phyloP scores from a whole-genome alignment of 2,797 vertebrate genomes.

The Periophthalmus magnuspinnatus region DNA sequence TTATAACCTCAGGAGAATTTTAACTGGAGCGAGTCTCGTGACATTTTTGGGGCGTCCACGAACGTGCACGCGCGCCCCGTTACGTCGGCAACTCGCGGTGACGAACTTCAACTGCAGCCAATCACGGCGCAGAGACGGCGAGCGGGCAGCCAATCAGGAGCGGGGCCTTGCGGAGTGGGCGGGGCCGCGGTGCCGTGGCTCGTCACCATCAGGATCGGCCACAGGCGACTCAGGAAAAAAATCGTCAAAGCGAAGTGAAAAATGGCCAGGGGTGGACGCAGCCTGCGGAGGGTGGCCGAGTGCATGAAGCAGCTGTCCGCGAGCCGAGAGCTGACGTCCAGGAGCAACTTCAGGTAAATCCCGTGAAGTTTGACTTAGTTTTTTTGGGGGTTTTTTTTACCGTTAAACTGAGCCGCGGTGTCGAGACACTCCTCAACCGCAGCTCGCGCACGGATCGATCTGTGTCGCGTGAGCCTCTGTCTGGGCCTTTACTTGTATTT shows the following conservation, averaged over 20 bases:
- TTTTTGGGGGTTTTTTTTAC: no score
- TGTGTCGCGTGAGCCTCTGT: not conserved
- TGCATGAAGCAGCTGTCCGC: conserved; percentile 67
- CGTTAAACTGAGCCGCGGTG: not conserved
- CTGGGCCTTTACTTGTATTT: not conserved
- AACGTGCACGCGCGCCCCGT: not conserved
- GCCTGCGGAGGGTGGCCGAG: conserved; percentile 67
- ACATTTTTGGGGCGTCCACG: conserved; percentile 57
- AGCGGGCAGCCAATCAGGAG: conserved; percentile 40
- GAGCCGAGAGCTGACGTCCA: conserved; percentile 58
- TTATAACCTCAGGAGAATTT: no score
- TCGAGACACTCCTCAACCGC: not conserved
- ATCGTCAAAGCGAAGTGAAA: conserved; percentile 43
- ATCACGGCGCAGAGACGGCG: conserved; percentile 17
- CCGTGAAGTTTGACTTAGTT: not conserved
- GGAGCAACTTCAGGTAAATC: conserved; percentile 71
- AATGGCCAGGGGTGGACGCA: conserved; percentile 79
- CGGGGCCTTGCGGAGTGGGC: conserved; percentile 16
- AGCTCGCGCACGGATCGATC: not conserved
- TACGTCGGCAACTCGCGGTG: conserved; percentile 18
- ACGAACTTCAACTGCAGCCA: conserved; percentile 39
- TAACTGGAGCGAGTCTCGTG: conserved; percentile 69
- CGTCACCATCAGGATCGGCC: conserved; percentile 2
- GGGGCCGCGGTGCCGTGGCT: conserved; percentile 20
- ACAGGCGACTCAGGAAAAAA: conserved; percentile 16